These are phyloP conservation scores for Caranx ignobilis DNA, from an alignment of 2,113 vertebrate species.

Conservation along the genomic window DNA sequence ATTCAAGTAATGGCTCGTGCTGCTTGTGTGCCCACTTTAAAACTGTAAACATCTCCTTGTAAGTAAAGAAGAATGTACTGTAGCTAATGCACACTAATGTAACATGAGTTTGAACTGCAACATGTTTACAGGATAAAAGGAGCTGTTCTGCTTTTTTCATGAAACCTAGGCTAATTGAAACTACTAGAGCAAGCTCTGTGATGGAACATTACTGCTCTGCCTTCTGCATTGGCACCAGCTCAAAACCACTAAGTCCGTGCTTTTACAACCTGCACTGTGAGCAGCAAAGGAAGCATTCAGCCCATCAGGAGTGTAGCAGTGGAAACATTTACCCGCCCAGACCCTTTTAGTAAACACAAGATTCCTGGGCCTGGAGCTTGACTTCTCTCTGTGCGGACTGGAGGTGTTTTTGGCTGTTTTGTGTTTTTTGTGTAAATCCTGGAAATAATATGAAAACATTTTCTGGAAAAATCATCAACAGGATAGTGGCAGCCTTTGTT, in stretches of 20 bases:
- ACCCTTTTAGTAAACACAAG: constrained; percentile 69
- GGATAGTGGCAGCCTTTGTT: constrained; percentile 58
- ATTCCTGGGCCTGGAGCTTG: constrained; percentile 38
- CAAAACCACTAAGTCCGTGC: constrained; percentile 35
- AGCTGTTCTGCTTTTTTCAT: constrained; percentile 4
- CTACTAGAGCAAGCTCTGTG: background rate
- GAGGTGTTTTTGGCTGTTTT: constrained; percentile 15
- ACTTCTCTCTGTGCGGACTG: constrained; percentile 35
- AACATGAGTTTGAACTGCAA: constrained; percentile 1
- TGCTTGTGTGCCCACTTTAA: background rate
- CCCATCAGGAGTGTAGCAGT: constrained; percentile 63
- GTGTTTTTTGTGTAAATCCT: constrained; percentile 45
- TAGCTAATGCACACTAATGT: constrained; percentile 7
- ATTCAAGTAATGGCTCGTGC: background rate
- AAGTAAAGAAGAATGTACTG: background rate
- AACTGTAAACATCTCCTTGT: background rate
- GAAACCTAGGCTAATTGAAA: constrained; percentile 21
- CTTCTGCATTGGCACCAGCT: constrained; percentile 37
- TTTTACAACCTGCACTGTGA: constrained; percentile 67
- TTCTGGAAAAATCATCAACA: constrained; percentile 54
- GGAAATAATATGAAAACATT: constrained; percentile 55
- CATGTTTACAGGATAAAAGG: constrained; percentile 12
- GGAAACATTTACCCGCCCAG: constrained; percentile 70
- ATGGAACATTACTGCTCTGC: constrained; percentile 39
- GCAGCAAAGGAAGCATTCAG: constrained; percentile 68